phyloP scores from a whole-genome alignment of 2,888 invertebrate species.

The Cataglyphis livida region DNA sequence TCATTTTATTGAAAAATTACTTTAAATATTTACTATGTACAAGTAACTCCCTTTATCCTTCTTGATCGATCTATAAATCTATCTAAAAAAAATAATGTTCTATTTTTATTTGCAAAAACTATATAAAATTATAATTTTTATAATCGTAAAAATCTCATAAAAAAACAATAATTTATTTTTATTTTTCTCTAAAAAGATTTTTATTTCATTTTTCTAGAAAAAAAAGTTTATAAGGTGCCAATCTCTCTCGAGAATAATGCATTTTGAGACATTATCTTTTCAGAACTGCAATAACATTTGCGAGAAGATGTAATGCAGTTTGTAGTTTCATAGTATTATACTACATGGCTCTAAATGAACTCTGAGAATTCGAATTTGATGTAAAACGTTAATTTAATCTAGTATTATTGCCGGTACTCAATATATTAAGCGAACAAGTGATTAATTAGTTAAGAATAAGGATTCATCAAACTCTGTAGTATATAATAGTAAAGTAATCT shows the following conservation, averaged over 20 bases:
- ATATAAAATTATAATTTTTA: conserved; percentile 15
- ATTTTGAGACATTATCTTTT: conserved; percentile 20
- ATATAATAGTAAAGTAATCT: conserved; percentile 44
- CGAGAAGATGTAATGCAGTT: neutral
- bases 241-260: conserved; percentile 34
- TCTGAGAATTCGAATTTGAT: conserved; percentile 30
- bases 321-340: conserved; percentile 32
- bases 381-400: conserved; percentile 22
- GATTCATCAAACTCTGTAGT: conserved; percentile 72
- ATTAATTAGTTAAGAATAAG: conserved; percentile 41
- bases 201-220: conserved; percentile 59
- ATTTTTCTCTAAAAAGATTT: conserved; percentile 29
- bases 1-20: conserved; percentile 17
- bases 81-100: neutral
- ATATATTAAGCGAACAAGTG: conserved; percentile 36
- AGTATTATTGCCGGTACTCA: conserved; percentile 26
- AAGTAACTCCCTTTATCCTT: neutral
- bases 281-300: conserved; percentile 29
- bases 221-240: conserved; percentile 21
- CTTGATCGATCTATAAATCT: neutral
- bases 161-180: conserved; percentile 44
- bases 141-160: conserved; percentile 18
- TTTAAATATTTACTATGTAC: neutral
- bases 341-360: conserved; percentile 32
- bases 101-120: neutral